These are phyloP conservation scores for Endomychus coccineus DNA, from an alignment of 2,888 invertebrate species.

Conservation along the genomic window DNA sequence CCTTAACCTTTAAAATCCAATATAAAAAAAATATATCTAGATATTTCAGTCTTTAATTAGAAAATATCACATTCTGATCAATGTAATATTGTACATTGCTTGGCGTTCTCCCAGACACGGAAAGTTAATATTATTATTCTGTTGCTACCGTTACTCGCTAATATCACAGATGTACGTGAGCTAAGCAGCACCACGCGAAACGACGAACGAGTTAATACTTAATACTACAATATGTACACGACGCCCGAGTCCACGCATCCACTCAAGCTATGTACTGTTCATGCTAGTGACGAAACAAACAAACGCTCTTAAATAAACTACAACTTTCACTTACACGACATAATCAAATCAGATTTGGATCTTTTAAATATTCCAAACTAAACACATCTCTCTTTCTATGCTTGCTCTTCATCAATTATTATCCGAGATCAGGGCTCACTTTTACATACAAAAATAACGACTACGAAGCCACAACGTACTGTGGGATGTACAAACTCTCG, in stretches of 20 bases:
- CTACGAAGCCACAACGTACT: no score
- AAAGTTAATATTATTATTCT: slow-evolving; percentile 44
- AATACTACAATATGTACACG: slow-evolving; percentile 38
- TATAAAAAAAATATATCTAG: slow-evolving; percentile 41
- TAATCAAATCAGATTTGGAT: no score
- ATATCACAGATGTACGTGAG: slow-evolving; percentile 45
- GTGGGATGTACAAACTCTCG: no score
- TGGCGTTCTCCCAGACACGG: slow-evolving; percentile 40
- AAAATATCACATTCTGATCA: slow-evolving; percentile 47
- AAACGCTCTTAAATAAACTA: slow-evolving; percentile 14
- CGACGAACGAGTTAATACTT: slow-evolving; percentile 40
- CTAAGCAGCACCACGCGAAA: slow-evolving; percentile 38
- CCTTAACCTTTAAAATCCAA: slow-evolving; percentile 14
- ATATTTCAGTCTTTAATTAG: slow-evolving; percentile 47
- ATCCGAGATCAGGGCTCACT: no score
- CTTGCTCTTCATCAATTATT: no score
- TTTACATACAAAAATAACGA: no score
- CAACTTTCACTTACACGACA: no score
- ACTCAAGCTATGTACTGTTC: slow-evolving; percentile 15
- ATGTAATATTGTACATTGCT: slow-evolving; percentile 27
- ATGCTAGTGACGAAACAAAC: slow-evolving; percentile 7
- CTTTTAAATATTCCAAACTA: no score
- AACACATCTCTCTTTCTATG: no score
- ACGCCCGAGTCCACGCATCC: slow-evolving; percentile 23
- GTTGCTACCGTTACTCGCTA: slow-evolving; percentile 44